Conservation (phyloP, 2,797 vertebrate genomes). For the Astyanax mexicanus region DNA sequence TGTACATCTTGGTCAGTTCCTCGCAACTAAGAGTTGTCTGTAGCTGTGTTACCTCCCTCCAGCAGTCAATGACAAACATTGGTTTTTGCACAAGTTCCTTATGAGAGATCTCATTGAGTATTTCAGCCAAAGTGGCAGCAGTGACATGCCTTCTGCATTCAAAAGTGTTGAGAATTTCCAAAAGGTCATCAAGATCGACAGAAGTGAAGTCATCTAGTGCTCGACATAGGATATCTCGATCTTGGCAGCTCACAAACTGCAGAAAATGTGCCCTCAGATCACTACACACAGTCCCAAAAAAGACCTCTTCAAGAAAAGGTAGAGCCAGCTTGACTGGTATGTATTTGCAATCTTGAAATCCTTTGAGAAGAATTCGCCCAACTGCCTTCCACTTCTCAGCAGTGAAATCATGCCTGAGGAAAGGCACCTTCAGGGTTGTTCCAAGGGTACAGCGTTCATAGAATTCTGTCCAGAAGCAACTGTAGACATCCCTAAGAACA, state of each 20-base stretch:
- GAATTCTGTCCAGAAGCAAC: no score
- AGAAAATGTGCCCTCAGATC: constrained; percentile 53
- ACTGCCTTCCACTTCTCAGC: no score
- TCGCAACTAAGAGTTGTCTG: constrained; percentile 35
- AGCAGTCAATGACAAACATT: constrained; percentile 51
- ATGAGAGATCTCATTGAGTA: constrained; percentile 37
- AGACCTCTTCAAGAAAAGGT: background rate
- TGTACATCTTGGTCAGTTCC: constrained; percentile 25
- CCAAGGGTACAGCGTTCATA: no score
- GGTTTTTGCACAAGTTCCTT: constrained; percentile 55
- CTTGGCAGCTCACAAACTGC: constrained; percentile 54
- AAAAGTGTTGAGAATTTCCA: constrained; percentile 43
- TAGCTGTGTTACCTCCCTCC: constrained; percentile 29
- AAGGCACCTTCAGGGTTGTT: constrained; percentile 15
- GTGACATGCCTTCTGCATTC: constrained; percentile 34
- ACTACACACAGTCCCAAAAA: no score
- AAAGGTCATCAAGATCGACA: constrained; percentile 53
- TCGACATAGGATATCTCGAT: constrained; percentile 48
- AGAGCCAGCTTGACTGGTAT: no score
- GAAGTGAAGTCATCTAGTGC: constrained; percentile 38
- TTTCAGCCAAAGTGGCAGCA: constrained; percentile 33
- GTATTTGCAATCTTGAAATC: no score
- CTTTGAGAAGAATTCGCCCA: no score
- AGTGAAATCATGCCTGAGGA: constrained; percentile 30
- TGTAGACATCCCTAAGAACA: no score